Evolutionary conservation across 2,113 vertebrate genomes (phyloP).

Genomic region (Heteronetta atricapilla): DNA sequence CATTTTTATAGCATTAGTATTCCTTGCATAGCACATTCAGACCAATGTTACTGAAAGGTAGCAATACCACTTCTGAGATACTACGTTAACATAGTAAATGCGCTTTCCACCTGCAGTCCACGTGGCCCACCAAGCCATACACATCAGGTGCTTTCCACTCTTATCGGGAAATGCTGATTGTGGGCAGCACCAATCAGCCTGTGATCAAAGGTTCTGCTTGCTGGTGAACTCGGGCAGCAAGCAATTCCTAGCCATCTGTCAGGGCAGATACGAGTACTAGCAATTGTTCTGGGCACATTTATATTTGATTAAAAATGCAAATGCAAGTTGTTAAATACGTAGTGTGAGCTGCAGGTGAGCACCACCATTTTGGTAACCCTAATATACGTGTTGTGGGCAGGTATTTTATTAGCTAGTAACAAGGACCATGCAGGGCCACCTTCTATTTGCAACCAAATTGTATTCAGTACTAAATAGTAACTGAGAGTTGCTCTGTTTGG

Average conservation of each 20-base stretch:
- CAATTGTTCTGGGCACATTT: not conserved
- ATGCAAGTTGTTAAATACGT: not conserved
- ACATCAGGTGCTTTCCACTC: not conserved
- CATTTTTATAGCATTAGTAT: not conserved
- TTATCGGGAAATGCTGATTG: not conserved
- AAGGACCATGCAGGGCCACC: not conserved
- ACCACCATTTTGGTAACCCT: not conserved
- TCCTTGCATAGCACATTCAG: not conserved
- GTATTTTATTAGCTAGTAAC: not conserved
- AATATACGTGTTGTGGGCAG: not conserved
- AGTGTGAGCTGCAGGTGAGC: not conserved
- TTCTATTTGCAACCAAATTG: not conserved
- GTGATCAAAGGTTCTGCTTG: not conserved
- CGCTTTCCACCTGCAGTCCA: not conserved
- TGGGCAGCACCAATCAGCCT: not conserved
- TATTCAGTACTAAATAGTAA: not conserved
- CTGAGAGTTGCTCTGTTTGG: not conserved
- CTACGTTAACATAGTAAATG: not conserved
- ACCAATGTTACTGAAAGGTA: not conserved
- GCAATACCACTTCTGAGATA: not conserved
- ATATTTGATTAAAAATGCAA: slow-evolving; percentile 11
- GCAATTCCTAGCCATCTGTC: not conserved
- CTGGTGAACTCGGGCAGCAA: not conserved
- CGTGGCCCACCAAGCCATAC: fast-evolving
- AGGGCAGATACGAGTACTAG: not conserved